Evolutionary conservation across 2,888 invertebrate species (phyloP).

Genomic region (Sepiola atlantica): DNA sequence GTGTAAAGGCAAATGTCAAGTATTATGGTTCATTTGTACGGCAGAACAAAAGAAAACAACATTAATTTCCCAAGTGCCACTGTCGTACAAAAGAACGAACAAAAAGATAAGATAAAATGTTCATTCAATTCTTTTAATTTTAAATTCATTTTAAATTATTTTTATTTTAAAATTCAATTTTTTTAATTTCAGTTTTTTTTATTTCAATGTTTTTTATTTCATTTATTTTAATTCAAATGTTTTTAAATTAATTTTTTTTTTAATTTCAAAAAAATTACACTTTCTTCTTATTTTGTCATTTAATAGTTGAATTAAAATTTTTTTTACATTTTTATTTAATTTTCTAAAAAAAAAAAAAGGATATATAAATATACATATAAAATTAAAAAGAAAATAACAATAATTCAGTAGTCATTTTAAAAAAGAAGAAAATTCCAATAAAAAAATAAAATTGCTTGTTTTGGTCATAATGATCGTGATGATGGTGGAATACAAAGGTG

Average conservation of each 20-base stretch:
- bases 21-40: too few species aligned
- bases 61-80: too few species aligned
- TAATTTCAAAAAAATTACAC: not conserved
- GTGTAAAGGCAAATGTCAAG: too few species aligned
- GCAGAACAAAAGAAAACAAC: too few species aligned
- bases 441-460: constrained; percentile 9
- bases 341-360: not conserved
- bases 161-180: too few species aligned
- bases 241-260: too few species aligned
- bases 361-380: not conserved
- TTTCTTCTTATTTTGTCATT: not conserved
- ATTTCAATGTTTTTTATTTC: too few species aligned
- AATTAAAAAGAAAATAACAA: not conserved
- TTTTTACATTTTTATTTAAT: not conserved
- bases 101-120: not conserved
- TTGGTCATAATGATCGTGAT: not conserved
- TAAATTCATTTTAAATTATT: too few species aligned
- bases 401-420: not conserved
- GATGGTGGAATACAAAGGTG: not conserved
- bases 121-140: not conserved
- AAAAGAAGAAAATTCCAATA: not conserved
- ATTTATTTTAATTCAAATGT: too few species aligned
- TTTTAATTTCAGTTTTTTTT: too few species aligned
- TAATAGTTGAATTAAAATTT: not conserved
- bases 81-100: not conserved